phyloP scores from a whole-genome alignment of 37 sponge, comb jelly and placozoan genomes.

The Theonella swinhoei region DNA sequence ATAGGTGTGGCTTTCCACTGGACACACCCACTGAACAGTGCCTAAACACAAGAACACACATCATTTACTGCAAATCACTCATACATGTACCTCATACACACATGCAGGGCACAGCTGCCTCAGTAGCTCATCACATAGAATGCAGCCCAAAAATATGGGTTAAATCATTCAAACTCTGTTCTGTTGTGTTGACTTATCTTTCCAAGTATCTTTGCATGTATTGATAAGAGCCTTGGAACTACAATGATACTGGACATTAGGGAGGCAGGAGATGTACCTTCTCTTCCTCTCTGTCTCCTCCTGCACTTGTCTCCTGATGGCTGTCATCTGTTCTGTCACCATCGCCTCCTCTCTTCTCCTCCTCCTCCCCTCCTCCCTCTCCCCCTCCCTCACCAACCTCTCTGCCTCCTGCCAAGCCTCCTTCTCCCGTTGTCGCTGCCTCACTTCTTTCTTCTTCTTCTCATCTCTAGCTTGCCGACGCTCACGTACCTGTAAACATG shows the following conservation, averaged over 20 bases:
- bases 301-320: conserved; percentile 20
- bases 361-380: conserved; percentile 22
- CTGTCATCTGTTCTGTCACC: conserved; percentile 14
- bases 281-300: conserved; percentile 21
- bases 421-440: neutral
- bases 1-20: too few species aligned
- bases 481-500: conserved; percentile 32
- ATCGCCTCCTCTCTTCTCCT: conserved; percentile 24
- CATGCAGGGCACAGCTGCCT: neutral
- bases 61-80: neutral
- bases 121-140: too few species aligned
- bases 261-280: too few species aligned
- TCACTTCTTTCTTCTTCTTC: neutral
- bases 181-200: too few species aligned
- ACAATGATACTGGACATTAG: too few species aligned
- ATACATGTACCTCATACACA: neutral
- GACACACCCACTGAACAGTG: neutral
- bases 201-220: too few species aligned
- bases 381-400: conserved; percentile 38
- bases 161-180: too few species aligned
- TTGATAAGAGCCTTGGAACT: too few species aligned
- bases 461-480: conserved; percentile 38
- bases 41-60: neutral
- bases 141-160: too few species aligned
- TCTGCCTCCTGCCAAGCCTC: conserved; percentile 34